Percentiles rank a stretch among this genome's conserved stretches.
phyloP scores from a whole-genome alignment of 2,888 invertebrate genomes.

The Cacoxenus indagator region DNA sequence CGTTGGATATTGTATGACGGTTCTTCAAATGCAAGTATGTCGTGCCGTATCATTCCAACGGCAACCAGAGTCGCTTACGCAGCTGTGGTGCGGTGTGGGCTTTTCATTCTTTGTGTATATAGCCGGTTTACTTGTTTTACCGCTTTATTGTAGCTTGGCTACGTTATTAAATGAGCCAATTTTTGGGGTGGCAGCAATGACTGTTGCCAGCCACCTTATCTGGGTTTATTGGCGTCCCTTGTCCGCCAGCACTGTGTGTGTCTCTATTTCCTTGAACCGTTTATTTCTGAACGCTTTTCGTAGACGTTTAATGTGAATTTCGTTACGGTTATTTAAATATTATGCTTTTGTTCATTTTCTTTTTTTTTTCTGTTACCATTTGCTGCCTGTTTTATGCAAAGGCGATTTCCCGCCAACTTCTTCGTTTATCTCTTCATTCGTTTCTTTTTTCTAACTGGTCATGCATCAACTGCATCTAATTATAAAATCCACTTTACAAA shows the following conservation, averaged over 20 bases:
- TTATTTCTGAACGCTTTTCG: not conserved
- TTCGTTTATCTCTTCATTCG: not conserved
- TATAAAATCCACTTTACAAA: conserved; percentile 37
- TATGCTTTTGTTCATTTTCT: not conserved
- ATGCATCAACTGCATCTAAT: conserved; percentile 32
- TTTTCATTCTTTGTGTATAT: too few relatives aligned
- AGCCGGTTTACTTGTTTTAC: too few relatives aligned
- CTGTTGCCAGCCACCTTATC: too few relatives aligned
- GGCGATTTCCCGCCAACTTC: not conserved
- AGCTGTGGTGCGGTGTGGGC: too few relatives aligned
- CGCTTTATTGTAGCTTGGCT: too few relatives aligned
- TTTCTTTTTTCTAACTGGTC: conserved; percentile 49
- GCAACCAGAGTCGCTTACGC: too few relatives aligned
- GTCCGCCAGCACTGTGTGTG: not conserved
- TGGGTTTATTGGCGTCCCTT: not conserved
- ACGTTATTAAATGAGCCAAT: too few relatives aligned
- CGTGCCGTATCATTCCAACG: too few relatives aligned
- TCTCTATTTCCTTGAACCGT: too few relatives aligned
- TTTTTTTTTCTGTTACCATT: not conserved
- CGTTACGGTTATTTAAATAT: not conserved
- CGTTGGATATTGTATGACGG: too few relatives aligned
- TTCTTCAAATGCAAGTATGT: too few relatives aligned
- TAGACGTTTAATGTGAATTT: not conserved
- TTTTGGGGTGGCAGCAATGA: too few relatives aligned
- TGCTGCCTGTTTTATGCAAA: not conserved